These are phyloP conservation scores for Chaetophractus vellerosus DNA, from an alignment of 2,797 vertebrate species.

Conservation along the genomic window DNA sequence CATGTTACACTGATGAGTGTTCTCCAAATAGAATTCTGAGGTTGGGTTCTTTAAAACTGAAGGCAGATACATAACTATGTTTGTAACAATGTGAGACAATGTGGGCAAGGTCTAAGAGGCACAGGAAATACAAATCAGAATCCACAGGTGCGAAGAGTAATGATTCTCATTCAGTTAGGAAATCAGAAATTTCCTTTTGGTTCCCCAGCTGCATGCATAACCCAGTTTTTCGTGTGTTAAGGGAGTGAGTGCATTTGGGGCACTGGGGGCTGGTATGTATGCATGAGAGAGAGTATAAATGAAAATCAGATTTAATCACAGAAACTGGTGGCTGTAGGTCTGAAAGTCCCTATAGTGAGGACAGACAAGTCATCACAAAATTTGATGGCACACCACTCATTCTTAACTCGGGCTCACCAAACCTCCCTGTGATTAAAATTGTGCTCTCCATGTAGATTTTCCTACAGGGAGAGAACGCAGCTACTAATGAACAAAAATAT, in stretches of 20 bases:
- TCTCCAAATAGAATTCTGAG: background rate
- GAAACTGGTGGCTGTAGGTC: background rate
- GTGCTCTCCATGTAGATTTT: too few relatives aligned
- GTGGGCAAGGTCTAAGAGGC: background rate
- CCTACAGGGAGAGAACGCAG: too few relatives aligned
- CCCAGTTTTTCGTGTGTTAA: background rate
- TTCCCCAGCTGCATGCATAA: background rate
- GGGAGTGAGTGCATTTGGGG: background rate
- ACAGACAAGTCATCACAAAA: background rate
- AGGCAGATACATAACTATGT: background rate
- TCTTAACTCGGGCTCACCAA: background rate
- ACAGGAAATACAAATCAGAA: background rate
- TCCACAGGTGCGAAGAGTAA: background rate
- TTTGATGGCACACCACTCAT: background rate
- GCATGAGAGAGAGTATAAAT: background rate
- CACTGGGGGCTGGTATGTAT: background rate
- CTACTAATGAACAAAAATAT: too few relatives aligned
- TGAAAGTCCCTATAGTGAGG: background rate
- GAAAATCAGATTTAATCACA: conserved; percentile 31
- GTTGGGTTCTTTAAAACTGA: background rate
- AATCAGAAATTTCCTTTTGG: background rate
- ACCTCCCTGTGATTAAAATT: background rate
- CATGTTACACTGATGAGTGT: background rate
- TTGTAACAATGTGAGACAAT: background rate
- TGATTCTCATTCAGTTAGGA: background rate